Conservation (phyloP, 2,797 vertebrate genomes). For the Rhinella marina region DNA sequence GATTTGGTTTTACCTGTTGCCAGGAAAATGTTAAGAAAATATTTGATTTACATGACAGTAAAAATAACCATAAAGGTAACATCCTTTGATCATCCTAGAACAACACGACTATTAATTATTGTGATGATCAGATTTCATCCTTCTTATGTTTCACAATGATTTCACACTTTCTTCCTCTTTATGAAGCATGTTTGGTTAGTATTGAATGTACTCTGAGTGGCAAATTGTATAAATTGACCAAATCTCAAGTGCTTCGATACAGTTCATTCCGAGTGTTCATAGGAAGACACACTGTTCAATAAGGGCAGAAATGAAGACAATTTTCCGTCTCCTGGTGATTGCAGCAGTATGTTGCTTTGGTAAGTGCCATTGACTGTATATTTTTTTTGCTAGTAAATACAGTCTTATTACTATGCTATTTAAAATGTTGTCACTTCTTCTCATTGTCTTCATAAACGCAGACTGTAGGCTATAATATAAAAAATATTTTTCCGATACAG, state of each 20-base stretch:
- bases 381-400: neutral
- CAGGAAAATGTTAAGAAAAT: constrained; percentile 17
- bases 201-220: neutral
- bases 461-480: neutral
- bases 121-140: constrained; percentile 33
- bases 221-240: constrained; percentile 39
- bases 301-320: neutral
- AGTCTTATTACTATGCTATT: neutral
- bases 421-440: neutral
- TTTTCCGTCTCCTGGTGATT: neutral
- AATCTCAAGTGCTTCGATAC: neutral
- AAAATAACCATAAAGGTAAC: constrained; percentile 24
- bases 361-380: neutral
- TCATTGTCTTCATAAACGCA: neutral
- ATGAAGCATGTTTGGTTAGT: constrained; percentile 10
- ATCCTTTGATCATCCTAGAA: constrained; percentile 35
- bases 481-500: too few relatives aligned
- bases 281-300: neutral
- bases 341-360: constrained; percentile 26
- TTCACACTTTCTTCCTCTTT: neutral
- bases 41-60: constrained; percentile 36
- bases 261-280: neutral
- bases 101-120: neutral
- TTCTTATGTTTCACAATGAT: constrained; percentile 24
- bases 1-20: neutral